These are phyloP conservation scores for Zele albiditarsus DNA, from an alignment of 2,888 invertebrate species.

Conservation along the genomic window DNA sequence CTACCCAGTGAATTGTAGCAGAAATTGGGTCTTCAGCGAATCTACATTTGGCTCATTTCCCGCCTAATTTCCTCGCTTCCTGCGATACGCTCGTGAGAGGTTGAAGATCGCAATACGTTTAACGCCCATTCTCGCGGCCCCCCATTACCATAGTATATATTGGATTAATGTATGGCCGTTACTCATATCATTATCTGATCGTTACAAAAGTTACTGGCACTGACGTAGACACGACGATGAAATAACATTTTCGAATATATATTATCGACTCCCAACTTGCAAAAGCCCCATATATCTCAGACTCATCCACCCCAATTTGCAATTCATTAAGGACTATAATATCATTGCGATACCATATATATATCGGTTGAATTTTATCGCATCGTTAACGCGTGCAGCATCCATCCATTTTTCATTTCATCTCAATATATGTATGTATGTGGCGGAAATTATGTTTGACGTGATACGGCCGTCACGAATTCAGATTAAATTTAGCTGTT, in stretches of 20 bases:
- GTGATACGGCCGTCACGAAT: too few relatives aligned
- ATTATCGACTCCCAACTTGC: slow-evolving; percentile 3
- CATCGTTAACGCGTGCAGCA: background rate
- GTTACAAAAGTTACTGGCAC: background rate
- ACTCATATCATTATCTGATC: slow-evolving; percentile 43
- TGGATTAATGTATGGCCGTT: slow-evolving; percentile 33
- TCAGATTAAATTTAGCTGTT: too few relatives aligned
- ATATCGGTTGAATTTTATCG: background rate
- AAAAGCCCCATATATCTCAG: background rate
- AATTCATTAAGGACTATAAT: background rate
- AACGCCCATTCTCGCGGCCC: slow-evolving; percentile 28
- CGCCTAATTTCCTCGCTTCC: slow-evolving; percentile 52
- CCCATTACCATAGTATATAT: slow-evolving; percentile 9
- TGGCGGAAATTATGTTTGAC: too few relatives aligned
- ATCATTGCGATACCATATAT: background rate
- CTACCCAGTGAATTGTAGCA: slow-evolving; percentile 5
- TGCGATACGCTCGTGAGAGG: slow-evolving; percentile 38
- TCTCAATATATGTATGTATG: too few relatives aligned
- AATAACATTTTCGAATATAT: slow-evolving; percentile 4
- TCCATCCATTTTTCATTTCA: too few relatives aligned
- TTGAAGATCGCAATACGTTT: slow-evolving; percentile 43
- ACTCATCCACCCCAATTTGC: background rate
- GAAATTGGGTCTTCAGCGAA: slow-evolving; percentile 18
- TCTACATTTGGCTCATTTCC: slow-evolving; percentile 39
- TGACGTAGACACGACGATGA: background rate